Base-by-base conservation (phyloP, 1,140 invertebrate species). In the Adelges cooleyi region DNA sequence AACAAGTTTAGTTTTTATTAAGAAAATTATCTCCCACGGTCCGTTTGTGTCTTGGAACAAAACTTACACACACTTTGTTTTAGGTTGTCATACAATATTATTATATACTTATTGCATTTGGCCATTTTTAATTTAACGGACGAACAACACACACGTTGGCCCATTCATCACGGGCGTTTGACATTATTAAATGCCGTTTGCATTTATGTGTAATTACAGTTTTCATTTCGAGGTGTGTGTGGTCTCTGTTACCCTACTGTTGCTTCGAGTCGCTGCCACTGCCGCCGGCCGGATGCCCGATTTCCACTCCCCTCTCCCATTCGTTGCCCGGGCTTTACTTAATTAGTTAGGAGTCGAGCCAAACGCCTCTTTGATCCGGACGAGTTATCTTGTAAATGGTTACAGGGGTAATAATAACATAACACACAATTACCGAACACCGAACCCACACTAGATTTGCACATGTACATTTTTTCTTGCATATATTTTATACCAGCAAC, bases 281-380 rank as follows among this genome's bases (percentile, higher is more conserved):
- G 13, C n/a, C 11, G 40, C n/a, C 3, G n/a, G 38, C 11, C 42
- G 42, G 10, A 27, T n/a, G 38, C 13, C 53, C 44, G 40, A 11
- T 44, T 44, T 44, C 4, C n/a, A 44, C 40, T 11, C 15, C 54
- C n/a, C 23, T 40, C 40, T 33, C 54, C 29, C 10, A 33, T 11
- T 6, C 29, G 11, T 6, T 17, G 40, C 40, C 54, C 18, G 42
- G 33, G 42, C 38, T 62, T 62, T 62, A 62, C 56, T 62, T 62
- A 62, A 62, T 62, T 62, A 46, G 56, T 62, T 62, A 62, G 56
- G 56, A 62, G 27, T 48, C 56, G 56, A 62, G 56, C 56, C 56
- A 62, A 62, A 62, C 56, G 56, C 56, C 56, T 62, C 56, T 62
- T 48, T 48, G 56, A 46, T 48, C 25, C 56, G 42, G 42, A 46